Base-by-base conservation (phyloP, 2,113 vertebrate genomes). In the Xiphorhynchus elegans region DNA sequence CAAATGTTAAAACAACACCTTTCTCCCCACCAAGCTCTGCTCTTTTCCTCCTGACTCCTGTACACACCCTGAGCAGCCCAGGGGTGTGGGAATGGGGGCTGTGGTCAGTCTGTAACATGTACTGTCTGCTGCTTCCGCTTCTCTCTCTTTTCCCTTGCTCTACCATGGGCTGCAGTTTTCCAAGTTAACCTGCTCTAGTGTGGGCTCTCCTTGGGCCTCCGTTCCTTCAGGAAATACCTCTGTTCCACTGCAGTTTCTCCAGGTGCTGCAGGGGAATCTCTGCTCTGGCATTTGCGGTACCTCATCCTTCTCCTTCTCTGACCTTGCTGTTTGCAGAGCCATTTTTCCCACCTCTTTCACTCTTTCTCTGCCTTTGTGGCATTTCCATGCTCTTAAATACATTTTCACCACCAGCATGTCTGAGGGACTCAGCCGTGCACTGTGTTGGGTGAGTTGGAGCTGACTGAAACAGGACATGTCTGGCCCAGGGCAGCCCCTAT, bases 401-500 rank as follows among this genome's bases (percentile, higher is more conserved):
- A 31, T 70, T 83, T 79, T 56, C 40, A 9, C 2, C 19, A 28
- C 6, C 15, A 33, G 0, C 3, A 24, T 58, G 50, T 19, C 52
- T 5, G 9, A 10, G 6, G 50, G 50, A 7, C 25, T 69, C 13
- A 20, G 39, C 16, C 0, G 0, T 72, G 39, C 10, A 12, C 18
- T 37, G n/a, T 0, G 2, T 4, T 4, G 14, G 4, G 11, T 31
- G 2, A 3, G 9, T 12, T 49, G 24, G 25, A 29, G 17, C 26
- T 1, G 0, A 4, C 21, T 64, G 21, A 18, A 52, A 24, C 14
- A 1, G 3, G 9, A 46, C 2, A 4, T 0, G 1, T 10, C 12
- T 0, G 2, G 9, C 35, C 17, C 7, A 3, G 28, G 35, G 31
- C 39, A 87, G 20, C 2, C 7, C 3, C 0, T 0, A 14, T 6